phyloP scores from a whole-genome alignment of 2,797 vertebrate species.

The Tadarida brasiliensis region DNA sequence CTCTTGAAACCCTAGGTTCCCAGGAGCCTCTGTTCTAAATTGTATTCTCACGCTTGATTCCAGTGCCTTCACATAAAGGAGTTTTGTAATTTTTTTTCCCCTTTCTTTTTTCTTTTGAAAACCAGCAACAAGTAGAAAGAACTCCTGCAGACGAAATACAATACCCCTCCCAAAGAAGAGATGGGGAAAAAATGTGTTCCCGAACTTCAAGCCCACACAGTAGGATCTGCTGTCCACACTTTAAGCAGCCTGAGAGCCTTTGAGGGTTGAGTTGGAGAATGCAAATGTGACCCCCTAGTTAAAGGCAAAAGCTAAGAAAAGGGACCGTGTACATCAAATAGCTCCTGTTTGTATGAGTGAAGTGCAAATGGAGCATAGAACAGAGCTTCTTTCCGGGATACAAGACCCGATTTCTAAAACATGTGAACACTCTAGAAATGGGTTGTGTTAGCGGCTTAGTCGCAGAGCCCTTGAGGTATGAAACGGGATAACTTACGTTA shows the following conservation, averaged over 20 bases:
- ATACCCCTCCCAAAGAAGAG: not conserved
- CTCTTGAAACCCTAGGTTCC: not conserved
- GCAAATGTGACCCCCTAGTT: slow-evolving; percentile 27
- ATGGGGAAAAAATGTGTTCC: not conserved
- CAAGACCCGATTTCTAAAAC: slow-evolving; percentile 11
- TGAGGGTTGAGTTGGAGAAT: slow-evolving; percentile 39
- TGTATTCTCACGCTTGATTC: not conserved
- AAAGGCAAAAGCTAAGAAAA: slow-evolving; percentile 45
- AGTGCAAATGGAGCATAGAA: slow-evolving; percentile 13
- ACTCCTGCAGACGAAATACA: slow-evolving; percentile 22
- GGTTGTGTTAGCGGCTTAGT: not conserved
- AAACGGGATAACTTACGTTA: not conserved
- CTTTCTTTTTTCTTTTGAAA: slow-evolving; percentile 32
- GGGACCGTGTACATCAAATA: slow-evolving; percentile 51
- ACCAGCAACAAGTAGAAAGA: slow-evolving; percentile 25
- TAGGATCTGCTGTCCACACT: not conserved
- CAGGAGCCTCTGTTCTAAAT: not conserved
- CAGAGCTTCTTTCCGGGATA: not conserved
- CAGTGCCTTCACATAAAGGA: not conserved
- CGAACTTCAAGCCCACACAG: not conserved
- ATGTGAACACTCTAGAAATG: not conserved
- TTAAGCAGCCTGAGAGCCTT: slow-evolving; percentile 53
- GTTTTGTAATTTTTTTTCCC: not conserved
- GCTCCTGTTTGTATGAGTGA: slow-evolving; percentile 57
- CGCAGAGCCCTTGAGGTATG: not conserved